Base-by-base conservation (phyloP, 2,888 invertebrate species). In the Rhagophthalmus giganteus region DNA sequence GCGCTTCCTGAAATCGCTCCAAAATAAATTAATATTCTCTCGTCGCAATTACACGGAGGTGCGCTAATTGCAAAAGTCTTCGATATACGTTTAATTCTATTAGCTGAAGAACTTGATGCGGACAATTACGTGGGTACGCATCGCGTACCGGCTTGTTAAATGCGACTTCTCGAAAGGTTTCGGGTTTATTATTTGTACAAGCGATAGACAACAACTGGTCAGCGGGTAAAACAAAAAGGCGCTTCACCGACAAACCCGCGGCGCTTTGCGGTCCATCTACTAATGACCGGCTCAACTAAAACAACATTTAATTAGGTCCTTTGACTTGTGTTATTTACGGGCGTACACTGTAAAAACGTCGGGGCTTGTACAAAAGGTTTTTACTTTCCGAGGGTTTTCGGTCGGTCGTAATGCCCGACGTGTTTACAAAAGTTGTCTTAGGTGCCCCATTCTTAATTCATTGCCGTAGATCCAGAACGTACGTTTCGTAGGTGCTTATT, bases 231-330 rank as follows among this genome's bases (percentile, higher is more conserved):
- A 40, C 46, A 50, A 37, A 50, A 41, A 54, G 54, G 49, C 50
- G 54, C 54, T 54, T 46, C 38, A 41, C 58, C 56, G 54, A 60
- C 57, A 58, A 53, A 52, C 50, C 54, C 49, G 56, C 61, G 61
- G 58, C 59, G 62, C 67, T 72, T 72, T 73, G 72, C 67, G 71
- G 71, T 69, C 65, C 69, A 57, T 63, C 59, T 65, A 69, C 73
- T 73, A 71, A 72, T 71, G 72, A 72, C 71, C 69, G 56, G 49
- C 59, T 67, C 64, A 62, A 70, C 70, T 72, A 71, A 70, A 67
- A 71, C 73, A 73, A 71, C 71, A 72, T 72, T 72, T 73, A 72
- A 72, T 73, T 73, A 72, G 72, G 69, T 62, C 67, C 68, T 67
- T 67, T 65, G 41, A 64, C 63, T 65, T 52, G 50, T 54, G 57